Percentiles rank a stretch among this genome's conserved stretches.
Conservation (phyloP, 2,113 vertebrate genomes). For the Oryctolagus cuniculus region DNA sequence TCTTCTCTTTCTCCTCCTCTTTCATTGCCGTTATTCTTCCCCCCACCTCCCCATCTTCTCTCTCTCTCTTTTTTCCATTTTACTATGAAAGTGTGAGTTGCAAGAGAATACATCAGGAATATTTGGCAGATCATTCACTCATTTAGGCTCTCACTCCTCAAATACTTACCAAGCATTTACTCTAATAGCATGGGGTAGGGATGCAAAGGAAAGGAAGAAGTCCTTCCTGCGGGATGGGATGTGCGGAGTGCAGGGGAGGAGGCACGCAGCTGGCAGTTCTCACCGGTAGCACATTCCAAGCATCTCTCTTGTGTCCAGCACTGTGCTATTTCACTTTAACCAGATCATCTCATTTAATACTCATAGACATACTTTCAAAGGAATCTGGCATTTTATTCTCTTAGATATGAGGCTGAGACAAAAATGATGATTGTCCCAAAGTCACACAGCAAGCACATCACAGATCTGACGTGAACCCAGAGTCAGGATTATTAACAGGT, state of each 20-base stretch:
- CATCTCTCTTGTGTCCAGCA: neutral
- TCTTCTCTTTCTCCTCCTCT: too few species aligned
- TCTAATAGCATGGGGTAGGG: neutral
- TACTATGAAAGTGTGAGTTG: neutral
- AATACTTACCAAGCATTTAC: neutral
- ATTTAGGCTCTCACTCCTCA: conserved; percentile 28
- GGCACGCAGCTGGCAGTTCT: neutral
- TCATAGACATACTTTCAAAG: neutral
- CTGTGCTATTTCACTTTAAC: neutral
- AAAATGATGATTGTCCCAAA: neutral
- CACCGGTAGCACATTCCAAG: neutral
- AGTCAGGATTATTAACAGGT: neutral
- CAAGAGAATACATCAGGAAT: neutral
- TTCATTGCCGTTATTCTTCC: neutral
- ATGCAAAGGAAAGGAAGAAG: neutral
- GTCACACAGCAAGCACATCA: neutral
- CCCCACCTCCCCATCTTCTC: neutral
- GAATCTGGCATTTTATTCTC: conserved; percentile 28
- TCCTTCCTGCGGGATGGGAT: neutral
- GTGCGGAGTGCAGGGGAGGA: neutral
- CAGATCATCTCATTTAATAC: conserved; percentile 21
- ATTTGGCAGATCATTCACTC: neutral
- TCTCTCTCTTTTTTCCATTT: neutral
- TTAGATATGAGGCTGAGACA: conserved; percentile 11
- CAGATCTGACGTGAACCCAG: conserved; percentile 33